Percentiles rank a stretch among this genome's conserved stretches.
Evolutionary conservation across 2,797 vertebrate genomes (phyloP).

Genomic region (Lutjanus campechanus): DNA sequence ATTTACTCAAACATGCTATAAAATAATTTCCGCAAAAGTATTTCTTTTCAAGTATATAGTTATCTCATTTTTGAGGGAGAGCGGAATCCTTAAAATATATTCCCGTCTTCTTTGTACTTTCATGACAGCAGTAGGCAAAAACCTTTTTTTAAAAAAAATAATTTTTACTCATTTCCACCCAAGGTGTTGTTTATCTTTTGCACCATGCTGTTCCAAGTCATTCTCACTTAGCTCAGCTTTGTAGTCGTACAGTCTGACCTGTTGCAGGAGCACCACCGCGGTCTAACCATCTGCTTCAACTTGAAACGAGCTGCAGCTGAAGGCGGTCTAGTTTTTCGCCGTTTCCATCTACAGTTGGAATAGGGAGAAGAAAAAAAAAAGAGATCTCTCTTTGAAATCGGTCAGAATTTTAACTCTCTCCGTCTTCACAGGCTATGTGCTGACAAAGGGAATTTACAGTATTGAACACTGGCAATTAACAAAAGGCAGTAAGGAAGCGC

Average conservation of each 20-base stretch:
- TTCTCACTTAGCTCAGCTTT: constrained; percentile 55
- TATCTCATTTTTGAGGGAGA: constrained; percentile 9
- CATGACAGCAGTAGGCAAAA: constrained; percentile 5
- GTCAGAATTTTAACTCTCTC: constrained; percentile 53
- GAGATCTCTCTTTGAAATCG: constrained; percentile 66
- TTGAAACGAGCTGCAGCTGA: constrained; percentile 51
- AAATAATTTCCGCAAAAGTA: background rate
- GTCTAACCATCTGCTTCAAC: constrained; percentile 54
- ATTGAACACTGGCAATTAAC: constrained; percentile 78
- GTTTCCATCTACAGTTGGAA: constrained; percentile 48
- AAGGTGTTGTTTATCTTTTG: constrained; percentile 49
- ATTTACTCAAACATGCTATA: background rate
- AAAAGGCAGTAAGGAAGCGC: constrained; percentile 59
- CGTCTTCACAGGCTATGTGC: constrained; percentile 62
- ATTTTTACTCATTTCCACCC: constrained; percentile 14
- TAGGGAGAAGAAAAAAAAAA: constrained; percentile 23
- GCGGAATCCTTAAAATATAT: constrained; percentile 19
- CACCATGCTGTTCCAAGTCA: constrained; percentile 43
- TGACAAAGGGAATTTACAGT: constrained; percentile 77
- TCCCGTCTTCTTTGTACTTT: constrained; percentile 24
- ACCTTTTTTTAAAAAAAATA: constrained; percentile 14
- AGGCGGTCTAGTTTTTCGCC: constrained; percentile 11
- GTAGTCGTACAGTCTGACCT: constrained; percentile 51
- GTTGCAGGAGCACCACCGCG: constrained; percentile 53
- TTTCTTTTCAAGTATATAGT: background rate